Conservation (phyloP, 2,797 vertebrate species). For the Tachyglossus aculeatus region DNA sequence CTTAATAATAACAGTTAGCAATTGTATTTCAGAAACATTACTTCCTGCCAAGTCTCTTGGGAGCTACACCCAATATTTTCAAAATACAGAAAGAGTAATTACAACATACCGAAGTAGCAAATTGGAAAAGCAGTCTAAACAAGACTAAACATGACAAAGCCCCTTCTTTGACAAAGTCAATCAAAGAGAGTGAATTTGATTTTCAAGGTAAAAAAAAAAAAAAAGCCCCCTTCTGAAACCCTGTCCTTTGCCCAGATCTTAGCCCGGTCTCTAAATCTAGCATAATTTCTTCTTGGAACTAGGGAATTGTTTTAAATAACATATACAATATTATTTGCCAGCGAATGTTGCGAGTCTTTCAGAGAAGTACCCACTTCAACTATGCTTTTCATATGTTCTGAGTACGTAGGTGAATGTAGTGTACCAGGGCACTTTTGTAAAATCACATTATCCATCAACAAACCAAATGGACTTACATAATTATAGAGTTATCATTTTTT, state of each 20-base stretch:
- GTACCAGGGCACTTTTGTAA: conserved; percentile 6
- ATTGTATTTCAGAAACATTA: not conserved
- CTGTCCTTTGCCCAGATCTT: too few relatives aligned
- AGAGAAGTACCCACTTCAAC: not conserved
- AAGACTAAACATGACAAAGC: not conserved
- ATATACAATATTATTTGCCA: not conserved
- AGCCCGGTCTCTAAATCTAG: too few relatives aligned
- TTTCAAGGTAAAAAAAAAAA: too few relatives aligned
- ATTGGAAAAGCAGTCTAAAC: not conserved
- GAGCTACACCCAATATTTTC: conserved; percentile 10
- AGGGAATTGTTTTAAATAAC: not conserved
- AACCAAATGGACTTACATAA: not conserved
- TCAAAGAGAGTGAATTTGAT: too few relatives aligned
- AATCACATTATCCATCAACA: not conserved
- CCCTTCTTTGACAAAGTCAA: not conserved
- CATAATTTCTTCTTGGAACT: too few relatives aligned
- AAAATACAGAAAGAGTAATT: conserved; percentile 14
- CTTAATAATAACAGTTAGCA: not conserved
- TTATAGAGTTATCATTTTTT: not conserved
- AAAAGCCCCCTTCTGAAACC: too few relatives aligned
- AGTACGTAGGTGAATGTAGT: not conserved
- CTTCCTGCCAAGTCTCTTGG: conserved; percentile 16
- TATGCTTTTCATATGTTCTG: not conserved
- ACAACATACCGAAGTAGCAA: not conserved
- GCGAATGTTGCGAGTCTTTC: not conserved